phyloP scores from a whole-genome alignment of 2,888 invertebrate genomes.

The Agrypnus murinus region DNA sequence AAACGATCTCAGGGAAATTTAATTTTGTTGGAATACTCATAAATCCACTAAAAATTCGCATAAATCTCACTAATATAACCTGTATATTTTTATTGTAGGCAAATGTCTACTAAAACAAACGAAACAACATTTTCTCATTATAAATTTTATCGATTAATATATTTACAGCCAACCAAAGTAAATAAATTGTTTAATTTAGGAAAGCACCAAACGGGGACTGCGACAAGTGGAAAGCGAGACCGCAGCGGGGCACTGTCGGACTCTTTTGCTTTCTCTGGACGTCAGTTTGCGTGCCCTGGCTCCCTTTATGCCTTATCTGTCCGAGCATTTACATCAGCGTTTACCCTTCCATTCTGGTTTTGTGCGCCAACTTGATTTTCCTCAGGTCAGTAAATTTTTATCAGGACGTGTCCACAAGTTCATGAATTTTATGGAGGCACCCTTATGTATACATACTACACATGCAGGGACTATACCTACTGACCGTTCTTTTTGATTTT shows the following conservation, averaged over 20 bases:
- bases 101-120: too few relatives aligned
- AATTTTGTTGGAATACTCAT: too few relatives aligned
- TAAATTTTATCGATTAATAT: too few relatives aligned
- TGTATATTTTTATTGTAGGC: too few relatives aligned
- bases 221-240: constrained; percentile 72
- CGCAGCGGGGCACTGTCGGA: constrained; percentile 78
- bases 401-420: constrained; percentile 27
- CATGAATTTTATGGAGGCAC: constrained; percentile 20
- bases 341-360: constrained; percentile 75
- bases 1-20: too few relatives aligned
- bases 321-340: constrained; percentile 96
- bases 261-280: constrained; percentile 89
- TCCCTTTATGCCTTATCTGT: constrained; percentile 98
- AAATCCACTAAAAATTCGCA: too few relatives aligned
- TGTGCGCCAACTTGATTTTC: constrained; percentile 57
- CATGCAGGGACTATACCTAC: not conserved
- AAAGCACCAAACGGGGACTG: constrained; percentile 92
- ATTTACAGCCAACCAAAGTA: too few relatives aligned
- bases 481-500: constrained; percentile 36
- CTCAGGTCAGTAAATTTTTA: constrained; percentile 58
- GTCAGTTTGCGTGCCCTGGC: constrained; percentile 89
- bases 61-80: too few relatives aligned
- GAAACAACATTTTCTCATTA: too few relatives aligned
- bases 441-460: not conserved
- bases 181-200: constrained; percentile 72